Conservation (phyloP, 2,888 invertebrate species). For the Resseliella maxima region DNA sequence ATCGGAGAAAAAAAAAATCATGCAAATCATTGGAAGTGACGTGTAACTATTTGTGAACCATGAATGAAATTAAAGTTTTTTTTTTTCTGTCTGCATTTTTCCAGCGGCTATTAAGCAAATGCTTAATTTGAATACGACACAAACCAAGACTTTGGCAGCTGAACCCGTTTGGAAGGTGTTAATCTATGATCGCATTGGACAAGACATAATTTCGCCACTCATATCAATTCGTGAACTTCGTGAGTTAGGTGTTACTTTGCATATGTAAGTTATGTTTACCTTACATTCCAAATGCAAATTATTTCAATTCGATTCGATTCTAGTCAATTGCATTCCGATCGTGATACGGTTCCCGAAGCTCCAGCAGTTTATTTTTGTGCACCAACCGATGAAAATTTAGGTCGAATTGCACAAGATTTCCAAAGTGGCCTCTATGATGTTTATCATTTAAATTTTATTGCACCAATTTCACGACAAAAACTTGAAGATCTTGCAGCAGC, state of each 20-base stretch:
- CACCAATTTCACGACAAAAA: conserved; percentile 91
- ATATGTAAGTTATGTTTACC: conserved; percentile 89
- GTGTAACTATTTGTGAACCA: neutral
- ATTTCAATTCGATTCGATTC: conserved; percentile 59
- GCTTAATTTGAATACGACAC: conserved; percentile 89
- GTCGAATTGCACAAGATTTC: conserved; percentile 90
- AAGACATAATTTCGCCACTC: conserved; percentile 97
- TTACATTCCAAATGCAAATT: conserved; percentile 23
- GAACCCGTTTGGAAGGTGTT: conserved; percentile 97
- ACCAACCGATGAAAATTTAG: conserved; percentile 95
- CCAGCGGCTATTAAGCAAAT: conserved; percentile 93
- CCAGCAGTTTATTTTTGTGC: conserved; percentile 98
- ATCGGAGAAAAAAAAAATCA: too few relatives aligned
- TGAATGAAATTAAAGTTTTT: neutral
- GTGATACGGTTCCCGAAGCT: conserved; percentile 96
- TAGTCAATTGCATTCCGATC: conserved; percentile 87
- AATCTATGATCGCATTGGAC: conserved; percentile 95
- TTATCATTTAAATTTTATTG: conserved; percentile 96
- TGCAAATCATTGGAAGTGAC: neutral
- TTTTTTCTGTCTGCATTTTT: neutral
- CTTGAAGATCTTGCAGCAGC: conserved; percentile 95
- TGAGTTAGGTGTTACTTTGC: conserved; percentile 96
- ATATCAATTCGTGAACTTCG: conserved; percentile 95
- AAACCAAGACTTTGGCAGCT: conserved; percentile 78
- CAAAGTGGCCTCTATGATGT: conserved; percentile 91